These are phyloP conservation scores for Melanotaenia trifasciata DNA, from an alignment of 2,797 vertebrate species.

Conservation along the genomic window DNA sequence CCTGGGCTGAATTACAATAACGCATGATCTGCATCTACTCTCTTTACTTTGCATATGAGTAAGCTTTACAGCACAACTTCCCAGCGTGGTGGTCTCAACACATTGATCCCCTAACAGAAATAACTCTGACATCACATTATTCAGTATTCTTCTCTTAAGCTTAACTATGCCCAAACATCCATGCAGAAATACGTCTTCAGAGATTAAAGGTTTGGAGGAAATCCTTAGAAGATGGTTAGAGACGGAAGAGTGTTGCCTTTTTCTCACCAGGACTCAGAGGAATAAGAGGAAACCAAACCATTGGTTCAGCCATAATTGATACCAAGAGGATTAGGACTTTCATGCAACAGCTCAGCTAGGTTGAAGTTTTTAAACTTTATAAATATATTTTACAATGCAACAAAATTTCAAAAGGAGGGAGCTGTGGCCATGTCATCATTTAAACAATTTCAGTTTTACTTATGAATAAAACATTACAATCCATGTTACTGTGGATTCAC, in stretches of 20 bases:
- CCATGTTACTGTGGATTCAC: not conserved
- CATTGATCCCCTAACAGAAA: slow-evolving; percentile 17
- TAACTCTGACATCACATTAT: slow-evolving; percentile 41
- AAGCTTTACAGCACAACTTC: slow-evolving; percentile 8
- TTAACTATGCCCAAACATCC: slow-evolving; percentile 16
- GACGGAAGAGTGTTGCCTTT: slow-evolving; percentile 26
- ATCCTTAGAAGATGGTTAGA: slow-evolving; percentile 51
- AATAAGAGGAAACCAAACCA: slow-evolving; percentile 28
- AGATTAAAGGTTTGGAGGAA: slow-evolving; percentile 48
- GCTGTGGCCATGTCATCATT: slow-evolving; percentile 26
- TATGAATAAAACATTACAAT: slow-evolving; percentile 34
- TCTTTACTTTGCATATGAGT: not conserved
- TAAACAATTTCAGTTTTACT: slow-evolving; percentile 43
- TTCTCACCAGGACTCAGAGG: slow-evolving; percentile 36
- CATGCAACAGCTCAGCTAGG: slow-evolving; percentile 45
- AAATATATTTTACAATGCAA: slow-evolving; percentile 37
- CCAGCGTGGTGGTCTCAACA: not conserved
- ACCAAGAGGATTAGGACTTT: slow-evolving; percentile 66
- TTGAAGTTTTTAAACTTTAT: slow-evolving; percentile 32
- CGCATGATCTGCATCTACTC: not conserved
- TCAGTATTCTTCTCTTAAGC: slow-evolving; percentile 40
- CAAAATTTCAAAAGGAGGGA: slow-evolving; percentile 24
- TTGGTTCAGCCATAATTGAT: slow-evolving; percentile 72
- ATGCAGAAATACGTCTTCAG: slow-evolving; percentile 43
- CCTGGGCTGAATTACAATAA: not conserved